Conservation (phyloP, 2,113 vertebrate species). For the Donacobius atricapilla region DNA sequence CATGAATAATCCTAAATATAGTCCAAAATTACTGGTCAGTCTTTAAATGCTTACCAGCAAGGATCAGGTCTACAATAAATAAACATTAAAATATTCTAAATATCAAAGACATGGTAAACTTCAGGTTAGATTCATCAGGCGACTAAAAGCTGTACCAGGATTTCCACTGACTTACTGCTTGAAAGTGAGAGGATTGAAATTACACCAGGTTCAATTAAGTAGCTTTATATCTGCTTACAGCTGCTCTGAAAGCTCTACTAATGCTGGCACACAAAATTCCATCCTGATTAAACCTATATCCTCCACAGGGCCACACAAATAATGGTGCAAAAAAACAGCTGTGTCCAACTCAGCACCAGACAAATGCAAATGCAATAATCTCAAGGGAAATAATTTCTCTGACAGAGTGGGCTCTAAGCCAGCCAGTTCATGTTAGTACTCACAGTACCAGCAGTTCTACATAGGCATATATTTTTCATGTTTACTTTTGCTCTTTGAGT, state of each 20-base stretch:
- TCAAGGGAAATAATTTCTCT: background rate
- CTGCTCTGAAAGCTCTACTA: slow-evolving; percentile 29
- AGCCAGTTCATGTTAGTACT: background rate
- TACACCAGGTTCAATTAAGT: background rate
- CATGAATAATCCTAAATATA: background rate
- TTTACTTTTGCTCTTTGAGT: background rate
- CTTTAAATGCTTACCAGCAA: background rate
- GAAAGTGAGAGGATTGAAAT: background rate
- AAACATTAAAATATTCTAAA: background rate
- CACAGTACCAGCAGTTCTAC: background rate
- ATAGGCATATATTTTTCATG: background rate
- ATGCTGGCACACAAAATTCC: background rate
- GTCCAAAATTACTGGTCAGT: background rate
- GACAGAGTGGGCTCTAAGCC: background rate
- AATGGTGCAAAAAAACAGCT: background rate
- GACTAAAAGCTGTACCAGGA: background rate
- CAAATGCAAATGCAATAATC: background rate
- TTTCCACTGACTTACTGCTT: background rate
- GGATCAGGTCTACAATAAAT: background rate
- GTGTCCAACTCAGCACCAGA: background rate
- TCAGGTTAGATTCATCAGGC: background rate
- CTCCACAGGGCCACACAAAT: background rate
- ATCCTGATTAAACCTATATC: slow-evolving; percentile 10
- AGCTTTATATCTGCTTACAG: slow-evolving; percentile 22
- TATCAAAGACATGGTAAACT: background rate